phyloP scores from a whole-genome alignment of 2,888 invertebrate species.

The Calameuta idolon region DNA sequence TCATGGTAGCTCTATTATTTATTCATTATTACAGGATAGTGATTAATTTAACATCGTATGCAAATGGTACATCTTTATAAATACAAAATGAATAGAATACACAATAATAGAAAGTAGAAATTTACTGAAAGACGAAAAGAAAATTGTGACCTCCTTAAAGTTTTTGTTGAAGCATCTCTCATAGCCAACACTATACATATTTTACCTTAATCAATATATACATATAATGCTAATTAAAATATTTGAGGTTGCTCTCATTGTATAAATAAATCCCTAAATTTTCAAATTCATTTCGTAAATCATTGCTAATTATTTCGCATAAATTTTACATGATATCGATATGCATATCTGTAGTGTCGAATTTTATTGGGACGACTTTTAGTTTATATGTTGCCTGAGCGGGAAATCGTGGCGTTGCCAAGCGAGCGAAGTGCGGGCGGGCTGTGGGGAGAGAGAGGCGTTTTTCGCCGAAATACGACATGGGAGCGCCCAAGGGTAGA shows the following conservation, averaged over 20 bases:
- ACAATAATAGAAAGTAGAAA: too few relatives aligned
- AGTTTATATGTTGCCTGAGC: too few relatives aligned
- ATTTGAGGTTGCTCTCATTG: background rate
- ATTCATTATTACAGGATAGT: background rate
- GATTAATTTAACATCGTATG: background rate
- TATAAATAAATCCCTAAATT: too few relatives aligned
- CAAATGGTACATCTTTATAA: background rate
- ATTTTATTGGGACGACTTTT: too few relatives aligned
- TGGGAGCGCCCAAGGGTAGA: too few relatives aligned
- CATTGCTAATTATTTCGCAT: background rate
- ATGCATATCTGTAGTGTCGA: too few relatives aligned
- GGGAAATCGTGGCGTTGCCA: too few relatives aligned
- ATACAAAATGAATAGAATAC: background rate
- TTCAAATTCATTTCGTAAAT: background rate
- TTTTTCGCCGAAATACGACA: too few relatives aligned
- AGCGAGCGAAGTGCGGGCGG: too few relatives aligned
- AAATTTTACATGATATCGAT: background rate
- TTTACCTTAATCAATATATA: background rate
- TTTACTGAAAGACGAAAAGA: background rate
- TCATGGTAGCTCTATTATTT: background rate
- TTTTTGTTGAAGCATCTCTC: background rate
- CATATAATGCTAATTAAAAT: background rate
- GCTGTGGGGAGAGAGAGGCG: too few relatives aligned
- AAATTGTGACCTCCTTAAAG: background rate
- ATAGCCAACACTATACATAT: background rate